Percentiles rank a stretch among this genome's conserved stretches.
These are phyloP conservation scores for Patella ulyssiponensis DNA, from an alignment of 2,888 invertebrate genomes.

Conservation along the genomic window DNA sequence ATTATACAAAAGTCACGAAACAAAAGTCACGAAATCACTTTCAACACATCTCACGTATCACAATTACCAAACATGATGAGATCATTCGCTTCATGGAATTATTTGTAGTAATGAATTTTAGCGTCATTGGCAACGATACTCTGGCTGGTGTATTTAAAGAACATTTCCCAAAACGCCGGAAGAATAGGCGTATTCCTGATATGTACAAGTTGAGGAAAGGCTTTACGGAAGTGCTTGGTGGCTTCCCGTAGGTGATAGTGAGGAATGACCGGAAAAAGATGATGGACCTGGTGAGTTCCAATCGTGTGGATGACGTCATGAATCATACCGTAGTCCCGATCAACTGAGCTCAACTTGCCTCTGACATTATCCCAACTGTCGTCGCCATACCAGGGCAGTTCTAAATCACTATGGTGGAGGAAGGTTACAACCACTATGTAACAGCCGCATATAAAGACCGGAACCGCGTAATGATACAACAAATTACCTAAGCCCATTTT, in stretches of 20 bases:
- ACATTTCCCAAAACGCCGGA: slow-evolving; percentile 62
- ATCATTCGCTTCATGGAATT: neutral
- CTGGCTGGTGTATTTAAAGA: slow-evolving; percentile 53
- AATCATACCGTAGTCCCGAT: slow-evolving; percentile 67
- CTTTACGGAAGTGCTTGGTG: slow-evolving; percentile 59
- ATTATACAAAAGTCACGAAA: too few relatives aligned
- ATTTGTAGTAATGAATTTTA: slow-evolving; percentile 51
- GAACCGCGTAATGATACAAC: slow-evolving; percentile 57
- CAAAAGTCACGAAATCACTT: too few relatives aligned
- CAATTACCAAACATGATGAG: too few relatives aligned
- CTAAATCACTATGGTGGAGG: slow-evolving; percentile 68
- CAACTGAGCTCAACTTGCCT: slow-evolving; percentile 69
- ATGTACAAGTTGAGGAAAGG: slow-evolving; percentile 61
- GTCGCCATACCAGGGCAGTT: slow-evolving; percentile 66
- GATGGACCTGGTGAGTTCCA: slow-evolving; percentile 69
- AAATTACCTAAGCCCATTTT: slow-evolving; percentile 50
- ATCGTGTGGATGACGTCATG: slow-evolving; percentile 66
- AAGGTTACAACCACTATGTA: slow-evolving; percentile 67
- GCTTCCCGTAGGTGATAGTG: slow-evolving; percentile 69
- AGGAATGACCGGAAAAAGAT: slow-evolving; percentile 67
- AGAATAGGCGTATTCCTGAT: slow-evolving; percentile 60
- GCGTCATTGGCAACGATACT: slow-evolving; percentile 43
- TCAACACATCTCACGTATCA: too few relatives aligned
- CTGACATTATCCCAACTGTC: slow-evolving; percentile 65
- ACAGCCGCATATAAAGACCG: slow-evolving; percentile 62